phyloP scores from a whole-genome alignment of 2,888 invertebrate species.

The Choristoneura rosaceana region DNA sequence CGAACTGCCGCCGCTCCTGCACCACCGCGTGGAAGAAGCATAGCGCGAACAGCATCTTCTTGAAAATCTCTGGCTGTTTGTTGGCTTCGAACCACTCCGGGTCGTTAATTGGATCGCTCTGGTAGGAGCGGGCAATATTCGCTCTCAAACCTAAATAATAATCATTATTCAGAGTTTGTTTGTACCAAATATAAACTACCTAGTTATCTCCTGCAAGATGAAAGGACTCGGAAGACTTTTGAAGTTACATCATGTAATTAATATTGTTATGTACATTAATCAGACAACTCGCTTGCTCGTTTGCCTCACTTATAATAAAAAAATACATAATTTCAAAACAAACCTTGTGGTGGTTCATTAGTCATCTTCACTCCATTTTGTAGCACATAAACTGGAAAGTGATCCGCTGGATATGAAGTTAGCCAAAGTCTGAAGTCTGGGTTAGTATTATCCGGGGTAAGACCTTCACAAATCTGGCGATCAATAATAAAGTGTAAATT shows the following conservation, averaged over 20 bases:
- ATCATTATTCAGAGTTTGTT: neutral
- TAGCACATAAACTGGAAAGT: slow-evolving; percentile 96
- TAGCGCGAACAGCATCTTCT: slow-evolving; percentile 93
- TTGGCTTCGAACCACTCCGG: slow-evolving; percentile 95
- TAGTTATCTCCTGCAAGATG: too few relatives aligned
- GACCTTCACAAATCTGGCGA: slow-evolving; percentile 91
- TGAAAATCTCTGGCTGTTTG: slow-evolving; percentile 91
- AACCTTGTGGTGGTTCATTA: slow-evolving; percentile 96
- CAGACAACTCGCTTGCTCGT: too few relatives aligned
- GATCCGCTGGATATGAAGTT: slow-evolving; percentile 95
- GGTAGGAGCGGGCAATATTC: slow-evolving; percentile 92
- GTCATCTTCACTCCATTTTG: slow-evolving; percentile 99
- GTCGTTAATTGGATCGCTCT: slow-evolving; percentile 95
- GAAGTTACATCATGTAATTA: too few relatives aligned
- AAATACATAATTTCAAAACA: neutral
- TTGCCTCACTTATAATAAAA: too few relatives aligned
- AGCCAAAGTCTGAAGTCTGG: slow-evolving; percentile 97
- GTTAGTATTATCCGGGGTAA: slow-evolving; percentile 92
- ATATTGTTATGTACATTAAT: too few relatives aligned
- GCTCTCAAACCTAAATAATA: slow-evolving; percentile 86
- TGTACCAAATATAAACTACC: too few relatives aligned
- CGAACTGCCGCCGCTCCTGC: slow-evolving; percentile 96
- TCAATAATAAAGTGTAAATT: neutral
- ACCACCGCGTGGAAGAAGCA: slow-evolving; percentile 98
- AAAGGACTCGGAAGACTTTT: too few relatives aligned